Base-by-base conservation (phyloP, 2,888 invertebrate genomes). In the Diarsia rubi region DNA sequence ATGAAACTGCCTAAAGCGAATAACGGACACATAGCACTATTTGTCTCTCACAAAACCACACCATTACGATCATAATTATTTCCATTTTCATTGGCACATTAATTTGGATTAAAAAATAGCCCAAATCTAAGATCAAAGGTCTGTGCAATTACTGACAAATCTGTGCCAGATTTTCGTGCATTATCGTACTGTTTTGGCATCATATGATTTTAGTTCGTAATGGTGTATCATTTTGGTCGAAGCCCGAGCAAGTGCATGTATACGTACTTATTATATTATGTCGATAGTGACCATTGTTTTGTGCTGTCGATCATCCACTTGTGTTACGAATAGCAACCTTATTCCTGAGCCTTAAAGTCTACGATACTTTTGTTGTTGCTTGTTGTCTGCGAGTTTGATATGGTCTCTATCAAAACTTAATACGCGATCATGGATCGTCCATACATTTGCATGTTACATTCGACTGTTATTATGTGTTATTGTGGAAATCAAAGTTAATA, bases 381-480 rank as follows among this genome's bases (percentile, higher is more conserved):
- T 69, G 24, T 70, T 65, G 45, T 57, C 60, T 78, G 86, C 75
- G 86, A 76, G 78, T 75, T 27, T 79, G 86, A 85, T n/a, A 54
- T 86, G 82, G 89, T 79, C 27, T 70, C 52, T 85, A 87, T 89
- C 85, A 88, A 89, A 91, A 88, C 84, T 69, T 88, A 90, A 91
- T 90, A 91, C 88, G 88, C 89, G 90, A 91, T 92, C 91, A 88
- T 90, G 90, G 83, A 88, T 90, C 86, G 86, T 88, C 84, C 87
- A 82, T 89, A 90, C 91, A 93, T 94, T 93, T 92, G 93, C 92
- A 93, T 92, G 92, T 90, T 90, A 89, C 88, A 90, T 90, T 91
- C 80, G 87, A 81, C 89, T 91, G 88, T 92, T 88, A 92, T 93
- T 91, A 91, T 90, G 82, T 88, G 74, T 87, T 90, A 90, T 90